Evolutionary conservation across 2,113 vertebrate species (phyloP).

Genomic region (Centrocercus urophasianus): DNA sequence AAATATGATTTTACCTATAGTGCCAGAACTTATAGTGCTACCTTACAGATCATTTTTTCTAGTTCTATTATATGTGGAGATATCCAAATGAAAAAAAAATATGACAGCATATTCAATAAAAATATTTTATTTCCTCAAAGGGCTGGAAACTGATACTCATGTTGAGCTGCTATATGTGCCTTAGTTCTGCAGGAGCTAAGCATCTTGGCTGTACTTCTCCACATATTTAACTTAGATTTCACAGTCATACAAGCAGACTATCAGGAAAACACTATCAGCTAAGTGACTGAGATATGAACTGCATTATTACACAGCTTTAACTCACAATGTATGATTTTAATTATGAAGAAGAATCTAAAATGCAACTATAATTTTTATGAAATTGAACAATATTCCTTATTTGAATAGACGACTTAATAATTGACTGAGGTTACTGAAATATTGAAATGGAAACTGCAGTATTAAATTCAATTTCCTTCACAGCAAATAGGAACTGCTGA

Average conservation of each 20-base stretch:
- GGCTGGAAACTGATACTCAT: neutral
- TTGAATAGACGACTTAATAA: neutral
- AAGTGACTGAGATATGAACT: neutral
- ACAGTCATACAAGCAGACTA: neutral
- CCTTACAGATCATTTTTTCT: neutral
- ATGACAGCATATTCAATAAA: neutral
- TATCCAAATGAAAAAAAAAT: neutral
- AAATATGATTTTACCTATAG: neutral
- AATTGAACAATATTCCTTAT: neutral
- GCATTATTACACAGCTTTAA: neutral
- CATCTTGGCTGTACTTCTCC: neutral
- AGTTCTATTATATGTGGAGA: neutral
- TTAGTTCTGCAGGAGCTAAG: neutral
- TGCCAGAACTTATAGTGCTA: neutral
- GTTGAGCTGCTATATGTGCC: neutral
- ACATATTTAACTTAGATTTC: neutral
- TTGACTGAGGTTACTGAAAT: neutral
- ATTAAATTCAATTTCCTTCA: neutral
- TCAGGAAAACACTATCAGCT: neutral
- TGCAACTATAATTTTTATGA: neutral
- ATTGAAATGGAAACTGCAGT: neutral
- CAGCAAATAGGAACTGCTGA: neutral
- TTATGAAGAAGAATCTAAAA: neutral
- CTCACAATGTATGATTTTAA: neutral
- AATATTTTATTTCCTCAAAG: neutral